A percentile compares a stretch with the other conserved stretches of the same genome.
Evolutionary conservation across 2,113 vertebrate genomes (phyloP).

Genomic region (Baryphthengus martii): DNA sequence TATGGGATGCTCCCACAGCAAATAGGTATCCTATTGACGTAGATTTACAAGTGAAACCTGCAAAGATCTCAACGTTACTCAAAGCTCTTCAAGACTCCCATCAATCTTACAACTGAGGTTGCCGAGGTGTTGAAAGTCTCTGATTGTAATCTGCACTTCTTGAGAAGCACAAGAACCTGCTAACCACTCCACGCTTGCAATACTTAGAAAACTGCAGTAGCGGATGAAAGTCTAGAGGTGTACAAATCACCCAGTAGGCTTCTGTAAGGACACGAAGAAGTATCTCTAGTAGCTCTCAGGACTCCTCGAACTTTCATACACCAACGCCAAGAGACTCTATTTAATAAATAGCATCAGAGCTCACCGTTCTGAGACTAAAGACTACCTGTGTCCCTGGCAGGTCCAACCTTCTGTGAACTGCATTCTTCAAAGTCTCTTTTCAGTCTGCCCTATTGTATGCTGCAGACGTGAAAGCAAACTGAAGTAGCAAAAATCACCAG

Average conservation of each 20-base stretch:
- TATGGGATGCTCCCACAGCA: not conserved
- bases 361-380: not conserved
- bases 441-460: not conserved
- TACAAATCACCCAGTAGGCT: not conserved
- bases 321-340: not conserved
- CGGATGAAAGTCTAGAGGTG: not conserved
- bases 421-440: not conserved
- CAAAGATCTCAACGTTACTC: not conserved
- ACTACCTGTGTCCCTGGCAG: not conserved
- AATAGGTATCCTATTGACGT: not conserved
- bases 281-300: not conserved
- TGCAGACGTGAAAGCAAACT: not conserved
- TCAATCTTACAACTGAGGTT: not conserved
- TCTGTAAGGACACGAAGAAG: not conserved
- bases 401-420: not conserved
- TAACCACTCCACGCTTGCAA: not conserved
- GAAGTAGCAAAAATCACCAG: not conserved
- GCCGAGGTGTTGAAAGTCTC: not conserved
- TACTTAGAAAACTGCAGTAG: not conserved
- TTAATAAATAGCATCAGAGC: not conserved
- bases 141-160: not conserved
- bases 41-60: not conserved
- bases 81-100: not conserved
- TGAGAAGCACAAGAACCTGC: not conserved
- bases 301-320: not conserved